phyloP scores from a whole-genome alignment of 2,888 invertebrate species.

The Portevinia maculata region DNA sequence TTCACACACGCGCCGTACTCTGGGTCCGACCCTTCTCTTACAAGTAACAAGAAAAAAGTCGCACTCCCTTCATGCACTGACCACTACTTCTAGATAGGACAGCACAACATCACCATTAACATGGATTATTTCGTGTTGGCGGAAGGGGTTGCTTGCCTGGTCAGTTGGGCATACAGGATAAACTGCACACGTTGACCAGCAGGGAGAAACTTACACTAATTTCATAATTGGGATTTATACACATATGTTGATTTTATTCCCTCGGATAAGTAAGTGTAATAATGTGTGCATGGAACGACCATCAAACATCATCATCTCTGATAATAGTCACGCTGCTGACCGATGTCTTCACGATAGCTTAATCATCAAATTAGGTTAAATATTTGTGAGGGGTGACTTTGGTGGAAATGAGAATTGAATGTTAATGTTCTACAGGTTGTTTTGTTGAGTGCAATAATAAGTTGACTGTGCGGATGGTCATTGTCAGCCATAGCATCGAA shows the following conservation, averaged over 20 bases:
- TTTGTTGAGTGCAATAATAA: not conserved
- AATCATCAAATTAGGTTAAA: constrained; percentile 47
- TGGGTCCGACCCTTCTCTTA: constrained; percentile 10
- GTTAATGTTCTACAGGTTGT: constrained; percentile 26
- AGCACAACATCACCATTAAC: constrained; percentile 1
- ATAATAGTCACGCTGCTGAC: constrained; percentile 41
- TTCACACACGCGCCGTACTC: constrained; percentile 27
- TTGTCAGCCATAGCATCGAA: no score
- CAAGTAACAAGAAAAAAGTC: constrained; percentile 7
- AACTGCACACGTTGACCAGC: constrained; percentile 56
- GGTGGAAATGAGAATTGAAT: constrained; percentile 1
- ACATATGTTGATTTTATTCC: constrained; percentile 39
- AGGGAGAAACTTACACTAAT: constrained; percentile 43
- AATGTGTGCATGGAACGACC: constrained; percentile 43
- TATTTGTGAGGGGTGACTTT: not conserved
- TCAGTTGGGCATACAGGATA: constrained; percentile 44
- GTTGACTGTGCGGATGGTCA: no score
- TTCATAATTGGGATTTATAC: constrained; percentile 68
- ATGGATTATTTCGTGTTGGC: constrained; percentile 18
- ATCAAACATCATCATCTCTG: constrained; percentile 55
- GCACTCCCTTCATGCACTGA: constrained; percentile 11
- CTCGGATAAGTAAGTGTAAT: constrained; percentile 47
- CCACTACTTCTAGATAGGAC: constrained; percentile 2
- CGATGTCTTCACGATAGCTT: constrained; percentile 38
- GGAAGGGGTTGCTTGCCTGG: constrained; percentile 49